A percentile compares a stretch with the other conserved stretches of the same genome.
These are phyloP conservation scores for Drosophila fuyamai DNA, from an alignment of 1,140 invertebrate species.

Conservation along the genomic window DNA sequence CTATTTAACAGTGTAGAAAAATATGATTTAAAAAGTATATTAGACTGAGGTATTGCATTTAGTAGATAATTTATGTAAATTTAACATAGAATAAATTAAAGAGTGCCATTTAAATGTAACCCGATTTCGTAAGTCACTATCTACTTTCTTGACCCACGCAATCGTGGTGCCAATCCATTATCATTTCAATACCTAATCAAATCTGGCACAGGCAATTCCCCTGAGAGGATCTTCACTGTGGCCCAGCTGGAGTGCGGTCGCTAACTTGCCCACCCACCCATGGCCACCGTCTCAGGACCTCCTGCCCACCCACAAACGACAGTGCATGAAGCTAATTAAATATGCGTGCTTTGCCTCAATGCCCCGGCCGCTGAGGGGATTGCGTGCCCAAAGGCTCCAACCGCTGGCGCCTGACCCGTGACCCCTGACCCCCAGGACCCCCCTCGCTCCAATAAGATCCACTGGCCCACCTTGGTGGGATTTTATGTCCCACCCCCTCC, in stretches of 20 bases:
- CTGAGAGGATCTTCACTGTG: slow-evolving; percentile 33
- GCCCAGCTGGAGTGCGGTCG: slow-evolving; percentile 38
- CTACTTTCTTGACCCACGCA: not conserved
- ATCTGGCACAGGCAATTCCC: slow-evolving; percentile 26
- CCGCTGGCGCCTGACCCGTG: not conserved
- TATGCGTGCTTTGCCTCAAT: slow-evolving; percentile 63
- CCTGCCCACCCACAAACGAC: slow-evolving; percentile 18
- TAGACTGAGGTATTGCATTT: no score
- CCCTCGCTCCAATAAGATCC: not conserved
- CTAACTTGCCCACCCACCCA: slow-evolving; percentile 15
- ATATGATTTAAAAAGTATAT: no score
- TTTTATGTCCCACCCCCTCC: slow-evolving; percentile 29
- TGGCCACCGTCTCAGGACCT: slow-evolving; percentile 2
- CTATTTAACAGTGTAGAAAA: no score
- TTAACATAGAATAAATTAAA: no score
- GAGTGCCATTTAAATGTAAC: not conserved
- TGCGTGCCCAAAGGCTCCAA: slow-evolving; percentile 53
- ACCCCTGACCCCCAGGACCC: not conserved
- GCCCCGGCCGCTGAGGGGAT: slow-evolving; percentile 44
- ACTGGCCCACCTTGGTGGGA: slow-evolving; percentile 27
- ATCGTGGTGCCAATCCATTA: slow-evolving; percentile 15
- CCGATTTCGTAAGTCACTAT: not conserved
- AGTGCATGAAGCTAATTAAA: slow-evolving; percentile 65
- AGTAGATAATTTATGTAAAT: no score
- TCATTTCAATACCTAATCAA: slow-evolving; percentile 45